A percentile compares a stretch with the other conserved stretches of the same genome.
phyloP scores from a whole-genome alignment of 2,888 invertebrate genomes.

The Drosophila gaucha region DNA sequence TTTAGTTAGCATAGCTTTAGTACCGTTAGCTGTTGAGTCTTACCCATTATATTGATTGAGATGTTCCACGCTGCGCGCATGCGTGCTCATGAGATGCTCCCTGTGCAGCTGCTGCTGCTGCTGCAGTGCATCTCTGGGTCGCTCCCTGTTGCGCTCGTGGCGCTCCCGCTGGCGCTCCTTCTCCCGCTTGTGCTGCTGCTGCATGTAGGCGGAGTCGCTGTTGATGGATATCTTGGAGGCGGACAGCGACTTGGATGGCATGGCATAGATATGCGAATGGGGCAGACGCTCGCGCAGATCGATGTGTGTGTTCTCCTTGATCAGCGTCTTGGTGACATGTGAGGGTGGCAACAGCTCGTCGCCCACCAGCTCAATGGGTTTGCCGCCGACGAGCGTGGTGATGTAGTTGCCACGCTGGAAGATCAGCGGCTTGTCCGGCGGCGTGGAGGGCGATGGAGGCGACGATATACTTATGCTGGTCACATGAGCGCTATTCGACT shows the following conservation, averaged over 20 bases:
- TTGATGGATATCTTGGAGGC: conserved; percentile 84
- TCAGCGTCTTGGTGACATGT: conserved; percentile 83
- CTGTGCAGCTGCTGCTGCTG: conserved; percentile 70
- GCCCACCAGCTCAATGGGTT: conserved; percentile 83
- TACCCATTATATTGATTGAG: conserved; percentile 83
- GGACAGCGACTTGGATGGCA: conserved; percentile 81
- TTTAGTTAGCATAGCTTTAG: background rate
- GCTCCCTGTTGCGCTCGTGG: conserved; percentile 64
- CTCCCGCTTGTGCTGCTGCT: conserved; percentile 76
- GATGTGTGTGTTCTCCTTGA: conserved; percentile 82
- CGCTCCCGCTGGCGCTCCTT: conserved; percentile 80
- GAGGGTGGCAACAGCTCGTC: conserved; percentile 61
- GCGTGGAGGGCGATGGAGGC: conserved; percentile 86
- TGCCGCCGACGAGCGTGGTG: conserved; percentile 88
- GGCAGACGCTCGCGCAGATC: conserved; percentile 70
- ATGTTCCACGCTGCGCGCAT: conserved; percentile 84
- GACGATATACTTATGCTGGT: conserved; percentile 90
- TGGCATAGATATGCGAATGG: conserved; percentile 62
- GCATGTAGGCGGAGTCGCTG: conserved; percentile 81
- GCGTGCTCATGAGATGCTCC: conserved; percentile 73
- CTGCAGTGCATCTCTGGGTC: conserved; percentile 60
- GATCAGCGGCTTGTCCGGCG: conserved; percentile 87
- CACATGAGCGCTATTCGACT: conserved; percentile 85
- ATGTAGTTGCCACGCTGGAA: conserved; percentile 93
- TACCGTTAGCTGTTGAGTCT: conserved; percentile 14